Conservation (phyloP, 1,140 invertebrate species). For the Gonioctena quinquepunctata region DNA sequence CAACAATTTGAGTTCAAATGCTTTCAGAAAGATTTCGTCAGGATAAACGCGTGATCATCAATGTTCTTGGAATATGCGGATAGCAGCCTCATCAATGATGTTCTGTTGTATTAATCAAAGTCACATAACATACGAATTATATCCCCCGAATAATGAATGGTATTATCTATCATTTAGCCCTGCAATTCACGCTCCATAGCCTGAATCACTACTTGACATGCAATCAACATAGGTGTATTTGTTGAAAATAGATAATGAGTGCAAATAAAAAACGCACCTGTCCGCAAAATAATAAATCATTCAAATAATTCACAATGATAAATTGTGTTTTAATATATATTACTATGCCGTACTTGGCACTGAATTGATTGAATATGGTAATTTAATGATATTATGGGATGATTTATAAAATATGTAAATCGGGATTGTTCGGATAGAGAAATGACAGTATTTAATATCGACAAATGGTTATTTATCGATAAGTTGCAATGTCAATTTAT, state of each 20-base stretch:
- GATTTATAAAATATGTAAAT: slow-evolving; percentile 2
- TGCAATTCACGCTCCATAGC: too few relatives aligned
- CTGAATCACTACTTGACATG: not conserved
- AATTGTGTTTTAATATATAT: slow-evolving; percentile 19
- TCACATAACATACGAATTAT: too few relatives aligned
- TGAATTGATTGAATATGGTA: slow-evolving; percentile 8
- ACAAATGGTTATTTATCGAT: not conserved
- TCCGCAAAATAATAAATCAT: slow-evolving; percentile 18
- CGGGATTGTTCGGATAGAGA: not conserved
- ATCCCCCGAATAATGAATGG: too few relatives aligned
- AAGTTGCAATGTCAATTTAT: not conserved
- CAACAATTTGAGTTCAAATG: too few relatives aligned
- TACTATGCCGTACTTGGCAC: slow-evolving; percentile 5
- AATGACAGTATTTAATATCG: not conserved
- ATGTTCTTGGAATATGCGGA: too few relatives aligned
- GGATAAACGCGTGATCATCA: too few relatives aligned
- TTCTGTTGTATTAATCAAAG: too few relatives aligned
- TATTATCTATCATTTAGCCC: too few relatives aligned
- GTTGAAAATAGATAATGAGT: not conserved
- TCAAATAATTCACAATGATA: slow-evolving; percentile 21
- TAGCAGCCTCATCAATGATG: too few relatives aligned
- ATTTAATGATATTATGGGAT: not conserved
- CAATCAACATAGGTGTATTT: not conserved
- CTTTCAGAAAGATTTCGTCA: too few relatives aligned
- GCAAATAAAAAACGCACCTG: not conserved